Conservation (phyloP, 2,113 vertebrate species). For the Mystacornis crossleyi region DNA sequence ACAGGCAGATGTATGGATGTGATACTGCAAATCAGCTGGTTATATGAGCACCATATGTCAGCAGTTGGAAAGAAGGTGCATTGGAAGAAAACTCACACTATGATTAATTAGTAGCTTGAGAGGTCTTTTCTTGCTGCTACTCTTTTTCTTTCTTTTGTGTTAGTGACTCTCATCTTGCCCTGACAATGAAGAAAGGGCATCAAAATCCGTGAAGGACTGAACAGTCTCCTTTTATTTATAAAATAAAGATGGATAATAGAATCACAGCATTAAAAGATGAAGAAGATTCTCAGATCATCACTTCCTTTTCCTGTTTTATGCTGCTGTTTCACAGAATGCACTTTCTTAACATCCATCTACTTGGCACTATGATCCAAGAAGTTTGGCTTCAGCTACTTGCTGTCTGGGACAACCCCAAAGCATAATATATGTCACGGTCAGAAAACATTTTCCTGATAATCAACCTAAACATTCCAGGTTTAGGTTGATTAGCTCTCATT, state of each 20-base stretch:
- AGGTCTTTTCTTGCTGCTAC: not conserved
- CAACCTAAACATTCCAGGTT: not conserved
- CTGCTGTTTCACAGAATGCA: not conserved
- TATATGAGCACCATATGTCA: slow-evolving; percentile 8
- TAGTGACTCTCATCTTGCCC: not conserved
- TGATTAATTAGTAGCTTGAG: not conserved
- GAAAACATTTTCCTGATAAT: not conserved
- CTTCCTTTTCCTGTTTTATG: not conserved
- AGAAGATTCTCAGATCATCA: not conserved
- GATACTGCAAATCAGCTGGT: not conserved
- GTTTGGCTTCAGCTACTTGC: not conserved
- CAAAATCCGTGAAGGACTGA: not conserved
- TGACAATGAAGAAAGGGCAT: not conserved
- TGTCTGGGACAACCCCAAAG: not conserved
- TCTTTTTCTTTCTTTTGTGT: not conserved
- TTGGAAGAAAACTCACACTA: not conserved
- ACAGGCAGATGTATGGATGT: not conserved
- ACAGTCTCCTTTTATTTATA: not conserved
- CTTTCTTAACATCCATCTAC: not conserved
- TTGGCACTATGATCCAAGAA: not conserved
- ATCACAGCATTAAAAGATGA: not conserved
- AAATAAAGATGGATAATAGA: not conserved
- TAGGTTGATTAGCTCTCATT: not conserved
- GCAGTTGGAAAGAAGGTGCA: not conserved
- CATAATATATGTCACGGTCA: not conserved